phyloP scores from a whole-genome alignment of 1,140 invertebrate genomes.

The Achroia grisella region DNA sequence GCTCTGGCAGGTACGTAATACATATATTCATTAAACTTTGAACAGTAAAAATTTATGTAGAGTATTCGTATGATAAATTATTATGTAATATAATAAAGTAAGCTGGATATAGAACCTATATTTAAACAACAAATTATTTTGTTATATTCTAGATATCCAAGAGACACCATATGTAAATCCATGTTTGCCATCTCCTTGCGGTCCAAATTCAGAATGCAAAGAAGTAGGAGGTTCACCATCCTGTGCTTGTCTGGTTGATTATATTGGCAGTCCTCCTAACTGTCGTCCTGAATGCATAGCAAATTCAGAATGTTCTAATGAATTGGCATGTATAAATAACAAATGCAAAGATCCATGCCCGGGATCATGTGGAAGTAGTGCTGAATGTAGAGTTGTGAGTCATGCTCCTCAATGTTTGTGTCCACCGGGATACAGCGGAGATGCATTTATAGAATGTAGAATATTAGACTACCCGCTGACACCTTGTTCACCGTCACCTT shows the following conservation, averaged over 20 bases:
- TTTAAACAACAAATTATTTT: background rate
- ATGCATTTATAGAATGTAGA: conserved; percentile 76
- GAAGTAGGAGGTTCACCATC: conserved; percentile 75
- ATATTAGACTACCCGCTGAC: conserved; percentile 60
- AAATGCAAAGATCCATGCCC: conserved; percentile 84
- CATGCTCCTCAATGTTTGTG: conserved; percentile 81
- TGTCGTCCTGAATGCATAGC: conserved; percentile 83
- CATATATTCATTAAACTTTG: conserved; percentile 55
- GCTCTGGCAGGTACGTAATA: conserved; percentile 82
- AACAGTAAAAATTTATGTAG: background rate
- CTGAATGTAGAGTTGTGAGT: conserved; percentile 81
- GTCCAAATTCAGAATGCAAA: conserved; percentile 83
- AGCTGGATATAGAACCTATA: background rate
- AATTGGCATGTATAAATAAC: conserved; percentile 81
- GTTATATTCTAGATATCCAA: conserved; percentile 30
- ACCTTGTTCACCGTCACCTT: conserved; percentile 80
- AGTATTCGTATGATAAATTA: background rate
- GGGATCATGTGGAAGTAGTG: conserved; percentile 80
- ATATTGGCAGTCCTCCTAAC: conserved; percentile 79
- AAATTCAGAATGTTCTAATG: conserved; percentile 82
- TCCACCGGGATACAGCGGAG: conserved; percentile 73
- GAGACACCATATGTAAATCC: conserved; percentile 70
- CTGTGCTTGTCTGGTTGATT: conserved; percentile 79
- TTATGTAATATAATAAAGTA: too few relatives aligned
- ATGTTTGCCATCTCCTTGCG: conserved; percentile 82